Evolutionary conservation across 2,113 vertebrate species (phyloP).

Genomic region (Crypturellus undulatus): DNA sequence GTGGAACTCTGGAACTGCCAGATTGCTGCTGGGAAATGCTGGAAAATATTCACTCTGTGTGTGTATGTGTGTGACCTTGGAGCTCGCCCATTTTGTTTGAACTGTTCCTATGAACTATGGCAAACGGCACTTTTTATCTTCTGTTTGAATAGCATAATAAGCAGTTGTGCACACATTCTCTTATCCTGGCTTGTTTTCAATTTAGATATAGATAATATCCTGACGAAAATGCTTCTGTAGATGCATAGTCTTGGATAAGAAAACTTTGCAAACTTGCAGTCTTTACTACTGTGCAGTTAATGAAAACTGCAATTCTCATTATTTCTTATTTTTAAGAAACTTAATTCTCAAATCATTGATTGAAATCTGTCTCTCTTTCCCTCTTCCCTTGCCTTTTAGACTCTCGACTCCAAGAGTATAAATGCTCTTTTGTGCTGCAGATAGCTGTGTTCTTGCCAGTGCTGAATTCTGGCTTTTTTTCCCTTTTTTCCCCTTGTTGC

Average conservation of each 20-base stretch:
- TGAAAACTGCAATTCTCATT: not conserved
- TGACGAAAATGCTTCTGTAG: not conserved
- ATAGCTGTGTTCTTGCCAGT: slow-evolving; percentile 52
- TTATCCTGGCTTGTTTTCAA: not conserved
- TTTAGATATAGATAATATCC: not conserved
- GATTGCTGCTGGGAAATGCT: not conserved
- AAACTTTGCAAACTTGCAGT: not conserved
- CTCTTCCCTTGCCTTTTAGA: slow-evolving; percentile 15
- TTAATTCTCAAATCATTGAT: not conserved
- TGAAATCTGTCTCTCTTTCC: not conserved
- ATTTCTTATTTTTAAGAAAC: not conserved
- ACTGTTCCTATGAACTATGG: not conserved
- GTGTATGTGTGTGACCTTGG: not conserved
- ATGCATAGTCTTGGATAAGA: not conserved
- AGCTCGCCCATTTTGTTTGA: rapidly evolving
- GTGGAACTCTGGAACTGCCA: not conserved
- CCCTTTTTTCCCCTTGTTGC: slow-evolving; percentile 5
- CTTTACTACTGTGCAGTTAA: not conserved
- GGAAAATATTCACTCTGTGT: not conserved
- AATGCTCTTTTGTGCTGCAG: slow-evolving; percentile 69
- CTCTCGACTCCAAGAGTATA: slow-evolving; percentile 16
- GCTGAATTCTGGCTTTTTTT: slow-evolving; percentile 10
- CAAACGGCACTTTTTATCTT: not conserved
- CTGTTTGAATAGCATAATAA: not conserved
- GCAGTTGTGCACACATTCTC: not conserved